Evolutionary conservation across 2,113 vertebrate genomes (phyloP).

Genomic region (Clarias macrocephalus): DNA sequence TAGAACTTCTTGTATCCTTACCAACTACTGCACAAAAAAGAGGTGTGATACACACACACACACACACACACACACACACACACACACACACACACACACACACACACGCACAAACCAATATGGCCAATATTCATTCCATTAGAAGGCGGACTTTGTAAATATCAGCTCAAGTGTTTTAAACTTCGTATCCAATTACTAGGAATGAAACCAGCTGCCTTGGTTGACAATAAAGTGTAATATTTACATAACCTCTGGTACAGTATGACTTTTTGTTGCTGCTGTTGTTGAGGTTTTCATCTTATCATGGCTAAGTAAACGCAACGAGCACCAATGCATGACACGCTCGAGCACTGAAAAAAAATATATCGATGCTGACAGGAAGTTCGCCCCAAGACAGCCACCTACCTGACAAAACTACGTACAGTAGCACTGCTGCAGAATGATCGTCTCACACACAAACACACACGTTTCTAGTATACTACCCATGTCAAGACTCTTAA

Average conservation of each 20-base stretch:
- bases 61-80: constrained; percentile 23
- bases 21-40: neutral
- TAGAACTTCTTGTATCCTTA: constrained; percentile 10
- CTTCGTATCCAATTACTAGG: neutral
- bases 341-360: neutral
- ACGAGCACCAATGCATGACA: neutral
- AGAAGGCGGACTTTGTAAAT: no score
- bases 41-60: neutral
- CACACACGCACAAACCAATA: constrained; percentile 4
- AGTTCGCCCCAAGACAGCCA: neutral
- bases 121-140: neutral
- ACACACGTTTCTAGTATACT: neutral
- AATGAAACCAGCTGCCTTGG: neutral
- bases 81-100: constrained; percentile 19
- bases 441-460: neutral
- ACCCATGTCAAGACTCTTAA: neutral
- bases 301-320: neutral
- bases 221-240: neutral
- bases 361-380: neutral
- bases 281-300: neutral
- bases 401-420: neutral
- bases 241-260: neutral
- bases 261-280: neutral
- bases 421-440: neutral
- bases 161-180: constrained; percentile 20